Base-by-base conservation (phyloP, 2,797 vertebrate genomes). In the Sparus aurata region DNA sequence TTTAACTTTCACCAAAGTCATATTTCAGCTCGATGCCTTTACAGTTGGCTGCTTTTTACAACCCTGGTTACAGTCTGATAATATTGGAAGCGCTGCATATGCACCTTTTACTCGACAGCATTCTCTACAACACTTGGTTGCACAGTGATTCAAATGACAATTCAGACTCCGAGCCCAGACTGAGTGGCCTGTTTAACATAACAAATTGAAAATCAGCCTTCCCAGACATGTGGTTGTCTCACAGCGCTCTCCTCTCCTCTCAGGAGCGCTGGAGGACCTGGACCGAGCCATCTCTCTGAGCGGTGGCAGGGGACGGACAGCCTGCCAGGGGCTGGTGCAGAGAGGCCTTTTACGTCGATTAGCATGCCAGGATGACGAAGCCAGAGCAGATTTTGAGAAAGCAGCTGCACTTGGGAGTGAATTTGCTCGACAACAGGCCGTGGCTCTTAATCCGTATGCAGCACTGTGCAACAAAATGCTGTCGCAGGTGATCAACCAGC, bases 401-500 rank as follows among this genome's bases (percentile, higher is more conserved):
- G 98, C 97, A 0, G 97, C 97, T 0, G 87, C 84, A 0, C 90
- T 98, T 46, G 98, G 98, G 76, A 98, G 97, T 25, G 73, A 92
- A 57, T 99, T 99, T 22, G 98, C 98, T 25, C 94, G 91, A n/a
- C 96, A 88, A 64, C 98, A 99, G 93, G 94, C 97, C 4, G 95
- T 96, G 70, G 85, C 89, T 43, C 94, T 99, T 16, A 99, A 99
- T 86, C 98, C 98, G 0, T 99, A 99, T 1, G 95, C 98, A 0
- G 98, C 98, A 0, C 96, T 99, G 60, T 99, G 98, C 93, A 99
- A 99, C 93, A 96, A 95, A 81, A 98, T 99, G 98, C 94, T 99
- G 77, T 88, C 95, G 0, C 94, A 97, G 84, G 95, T 98, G 88
- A 94, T 99, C 89, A 86, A 91, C 69, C 96, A 95, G 75, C 91